Percentiles rank a stretch among this genome's conserved stretches.
phyloP scores from a whole-genome alignment of 2,888 invertebrate species.

The Cacoxenus indagator region DNA sequence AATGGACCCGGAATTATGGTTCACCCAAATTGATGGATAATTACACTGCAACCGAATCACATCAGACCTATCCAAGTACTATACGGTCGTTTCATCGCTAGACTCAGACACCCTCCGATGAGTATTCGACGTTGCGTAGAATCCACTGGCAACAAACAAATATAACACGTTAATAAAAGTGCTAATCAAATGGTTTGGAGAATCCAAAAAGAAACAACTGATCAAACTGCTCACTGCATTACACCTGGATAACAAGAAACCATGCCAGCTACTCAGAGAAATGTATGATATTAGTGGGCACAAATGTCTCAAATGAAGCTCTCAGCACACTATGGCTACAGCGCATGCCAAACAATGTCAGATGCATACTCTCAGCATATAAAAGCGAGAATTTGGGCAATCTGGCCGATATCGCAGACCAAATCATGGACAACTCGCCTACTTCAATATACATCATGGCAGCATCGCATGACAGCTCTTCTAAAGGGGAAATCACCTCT shows the following conservation, averaged over 20 bases:
- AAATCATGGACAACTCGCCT: background rate
- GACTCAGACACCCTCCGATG: background rate
- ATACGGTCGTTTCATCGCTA: background rate
- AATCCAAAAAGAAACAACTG: too few species aligned
- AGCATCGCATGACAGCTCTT: too few species aligned
- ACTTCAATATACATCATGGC: background rate
- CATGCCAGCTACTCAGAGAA: background rate
- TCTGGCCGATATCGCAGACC: too few species aligned
- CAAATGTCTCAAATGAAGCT: background rate
- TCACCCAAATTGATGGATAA: constrained; percentile 30
- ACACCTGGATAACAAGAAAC: too few species aligned
- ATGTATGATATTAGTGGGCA: background rate
- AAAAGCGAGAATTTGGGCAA: too few species aligned
- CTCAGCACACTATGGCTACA: too few species aligned
- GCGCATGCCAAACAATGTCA: too few species aligned
- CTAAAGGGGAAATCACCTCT: background rate
- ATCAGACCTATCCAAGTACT: background rate
- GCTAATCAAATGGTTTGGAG: too few species aligned
- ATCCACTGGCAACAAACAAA: background rate
- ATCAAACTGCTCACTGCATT: too few species aligned
- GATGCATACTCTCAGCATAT: too few species aligned
- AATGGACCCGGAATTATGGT: constrained; percentile 24
- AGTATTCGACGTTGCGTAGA: background rate
- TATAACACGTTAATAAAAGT: too few species aligned
- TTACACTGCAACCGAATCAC: constrained; percentile 25